Conservation (phyloP, 2,113 vertebrate species). For the Ochotona curzoniae region DNA sequence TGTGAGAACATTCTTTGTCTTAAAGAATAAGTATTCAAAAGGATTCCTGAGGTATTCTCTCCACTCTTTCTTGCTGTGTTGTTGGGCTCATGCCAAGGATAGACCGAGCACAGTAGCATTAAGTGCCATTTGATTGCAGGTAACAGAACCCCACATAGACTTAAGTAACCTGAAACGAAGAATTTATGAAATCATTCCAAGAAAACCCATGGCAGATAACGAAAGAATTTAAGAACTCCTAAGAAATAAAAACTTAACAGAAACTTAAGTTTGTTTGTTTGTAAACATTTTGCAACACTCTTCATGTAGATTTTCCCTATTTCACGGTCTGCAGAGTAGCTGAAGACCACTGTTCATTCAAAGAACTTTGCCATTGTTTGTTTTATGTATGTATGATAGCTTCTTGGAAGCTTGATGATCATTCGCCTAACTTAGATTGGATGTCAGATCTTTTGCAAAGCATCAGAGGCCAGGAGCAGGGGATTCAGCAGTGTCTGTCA, state of each 20-base stretch:
- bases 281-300: background rate
- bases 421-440: background rate
- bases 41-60: background rate
- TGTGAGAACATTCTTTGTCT: slow-evolving; percentile 27
- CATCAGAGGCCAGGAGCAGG: background rate
- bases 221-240: background rate
- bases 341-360: background rate
- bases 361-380: background rate
- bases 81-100: background rate
- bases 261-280: background rate
- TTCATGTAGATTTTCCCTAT: background rate
- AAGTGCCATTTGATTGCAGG: background rate
- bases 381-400: too few species aligned
- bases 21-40: slow-evolving; percentile 29
- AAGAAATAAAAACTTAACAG: background rate
- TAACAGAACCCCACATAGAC: background rate
- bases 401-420: slow-evolving; percentile 17
- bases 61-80: background rate
- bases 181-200: slow-evolving; percentile 16
- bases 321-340: background rate
- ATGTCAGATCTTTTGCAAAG: background rate
- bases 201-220: background rate
- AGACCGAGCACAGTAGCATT: background rate
- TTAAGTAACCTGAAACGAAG: slow-evolving; percentile 16
- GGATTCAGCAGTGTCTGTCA: background rate